These are phyloP conservation scores for Oligia strigilis DNA, from an alignment of 2,888 invertebrate genomes.

Conservation along the genomic window DNA sequence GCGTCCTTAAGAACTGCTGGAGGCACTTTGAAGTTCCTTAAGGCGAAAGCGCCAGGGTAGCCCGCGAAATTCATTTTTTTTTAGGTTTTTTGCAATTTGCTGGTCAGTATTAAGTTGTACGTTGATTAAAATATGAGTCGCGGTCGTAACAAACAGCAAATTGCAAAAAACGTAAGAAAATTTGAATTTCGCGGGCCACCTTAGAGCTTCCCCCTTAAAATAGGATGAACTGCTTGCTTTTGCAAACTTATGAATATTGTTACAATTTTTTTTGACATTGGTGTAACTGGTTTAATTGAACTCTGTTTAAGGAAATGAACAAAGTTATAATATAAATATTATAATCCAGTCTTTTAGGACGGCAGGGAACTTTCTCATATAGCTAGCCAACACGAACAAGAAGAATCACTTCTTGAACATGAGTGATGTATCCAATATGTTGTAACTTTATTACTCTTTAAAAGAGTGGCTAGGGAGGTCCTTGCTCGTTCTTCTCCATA, in stretches of 20 bases:
- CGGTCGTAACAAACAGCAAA: too few species aligned
- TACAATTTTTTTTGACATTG: too few species aligned
- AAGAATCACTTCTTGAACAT: not conserved
- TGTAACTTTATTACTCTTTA: not conserved
- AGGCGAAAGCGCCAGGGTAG: too few species aligned
- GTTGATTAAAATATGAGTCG: too few species aligned
- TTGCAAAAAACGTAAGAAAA: too few species aligned
- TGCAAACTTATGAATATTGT: not conserved
- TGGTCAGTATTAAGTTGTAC: too few species aligned
- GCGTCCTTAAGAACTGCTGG: constrained; percentile 17
- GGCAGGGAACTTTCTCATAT: not conserved
- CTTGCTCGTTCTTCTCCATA: not conserved
- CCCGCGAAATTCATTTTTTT: too few species aligned
- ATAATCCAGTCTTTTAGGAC: not conserved
- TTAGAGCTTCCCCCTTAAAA: not conserved
- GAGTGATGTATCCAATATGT: not conserved
- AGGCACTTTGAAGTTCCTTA: not conserved
- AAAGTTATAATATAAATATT: not conserved
- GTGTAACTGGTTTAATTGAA: not conserved
- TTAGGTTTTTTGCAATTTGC: too few species aligned
- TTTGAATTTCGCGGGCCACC: too few species aligned
- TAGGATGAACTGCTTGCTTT: constrained; percentile 3
- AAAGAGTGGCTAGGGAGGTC: not conserved
- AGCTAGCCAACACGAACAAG: not conserved
- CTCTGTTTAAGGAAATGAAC: not conserved